phyloP scores from a whole-genome alignment of 2,797 vertebrate species.

The Peromyscus aztecus region DNA sequence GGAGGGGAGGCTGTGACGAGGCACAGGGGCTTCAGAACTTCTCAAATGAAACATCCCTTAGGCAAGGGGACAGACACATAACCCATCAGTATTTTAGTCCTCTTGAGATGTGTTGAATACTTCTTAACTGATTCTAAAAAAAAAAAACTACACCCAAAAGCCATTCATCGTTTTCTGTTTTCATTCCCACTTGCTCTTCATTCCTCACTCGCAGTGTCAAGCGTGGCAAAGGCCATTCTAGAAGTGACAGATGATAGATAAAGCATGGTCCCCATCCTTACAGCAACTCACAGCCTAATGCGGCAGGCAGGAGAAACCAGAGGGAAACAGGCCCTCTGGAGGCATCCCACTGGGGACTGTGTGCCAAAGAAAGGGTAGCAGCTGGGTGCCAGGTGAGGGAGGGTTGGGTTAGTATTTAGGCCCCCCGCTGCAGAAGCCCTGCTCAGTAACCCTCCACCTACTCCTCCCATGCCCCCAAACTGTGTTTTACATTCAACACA shows the following conservation, averaged over 20 bases:
- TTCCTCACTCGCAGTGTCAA: background rate
- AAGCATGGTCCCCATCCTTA: background rate
- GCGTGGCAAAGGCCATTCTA: background rate
- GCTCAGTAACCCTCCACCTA: too few relatives aligned
- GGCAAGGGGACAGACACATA: too few relatives aligned
- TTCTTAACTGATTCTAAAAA: background rate
- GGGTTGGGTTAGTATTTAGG: background rate
- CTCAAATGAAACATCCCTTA: background rate
- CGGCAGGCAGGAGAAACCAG: too few relatives aligned
- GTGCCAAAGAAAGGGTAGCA: background rate
- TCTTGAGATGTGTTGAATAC: background rate
- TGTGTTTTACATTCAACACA: background rate
- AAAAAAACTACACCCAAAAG: slow-evolving; percentile 11
- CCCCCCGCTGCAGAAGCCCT: background rate
- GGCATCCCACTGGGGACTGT: background rate
- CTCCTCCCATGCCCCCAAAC: background rate
- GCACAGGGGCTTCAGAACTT: background rate
- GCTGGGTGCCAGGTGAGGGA: background rate
- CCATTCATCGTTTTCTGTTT: background rate
- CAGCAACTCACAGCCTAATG: background rate
- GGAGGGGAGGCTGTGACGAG: background rate
- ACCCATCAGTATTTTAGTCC: background rate
- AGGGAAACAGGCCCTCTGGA: rapidly evolving
- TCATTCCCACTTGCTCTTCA: background rate
- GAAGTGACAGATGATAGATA: background rate